Evolutionary conservation across 2,888 invertebrate genomes (phyloP), one percentile per base, ranked within the genome.

Genomic region (Clanis bilineata): DNA sequence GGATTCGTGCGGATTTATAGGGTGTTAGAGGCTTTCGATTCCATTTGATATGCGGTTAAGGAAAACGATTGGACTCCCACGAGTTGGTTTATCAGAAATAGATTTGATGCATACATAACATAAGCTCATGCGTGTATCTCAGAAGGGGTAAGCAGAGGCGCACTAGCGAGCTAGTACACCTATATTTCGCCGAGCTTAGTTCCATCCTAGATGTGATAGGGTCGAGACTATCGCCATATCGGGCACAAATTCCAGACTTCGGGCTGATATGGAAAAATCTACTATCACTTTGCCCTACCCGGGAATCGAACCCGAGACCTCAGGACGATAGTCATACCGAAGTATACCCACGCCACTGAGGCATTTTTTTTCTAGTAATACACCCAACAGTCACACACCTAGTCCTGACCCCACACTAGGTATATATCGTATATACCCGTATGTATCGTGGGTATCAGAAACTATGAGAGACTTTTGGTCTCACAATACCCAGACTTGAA

Each of bases 1-100:
- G 51, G 32, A 28, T 51, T 18, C 18, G 15, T 54, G 54, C 51
- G 61, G 63, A 63, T 65, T 67, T 61, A 60, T 59, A 59, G 21
- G 58, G 43, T 55, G 6, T 22, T 10, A n/a, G 12, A 7, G 28
- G 6, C 28, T 15, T 28, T 28, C 9, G 15, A 25, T 47, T 28
- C 28, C 25, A 25, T 28, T 9, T 47, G 9, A 18, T 43, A 43
- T 18, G 4, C 7, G 15, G 15, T 47, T 47, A 15, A 28, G 28
- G 15, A n/a, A 47, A 15, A 15, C 7, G 41, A 18, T 7, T 28
- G 7, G 6, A 47, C 47, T 6, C 6, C 10, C 45, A 3, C 12
- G 22, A 12, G 15, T 18, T 5, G 15, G 15, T 25, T 2, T 7
- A 12, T 47, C 3, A 0, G 23, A 47, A 4, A 36, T 1, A 36